Evolutionary conservation across 2,113 vertebrate species (phyloP), one percentile per base, ranked within the genome.

Genomic region (Eidolon helvum): DNA sequence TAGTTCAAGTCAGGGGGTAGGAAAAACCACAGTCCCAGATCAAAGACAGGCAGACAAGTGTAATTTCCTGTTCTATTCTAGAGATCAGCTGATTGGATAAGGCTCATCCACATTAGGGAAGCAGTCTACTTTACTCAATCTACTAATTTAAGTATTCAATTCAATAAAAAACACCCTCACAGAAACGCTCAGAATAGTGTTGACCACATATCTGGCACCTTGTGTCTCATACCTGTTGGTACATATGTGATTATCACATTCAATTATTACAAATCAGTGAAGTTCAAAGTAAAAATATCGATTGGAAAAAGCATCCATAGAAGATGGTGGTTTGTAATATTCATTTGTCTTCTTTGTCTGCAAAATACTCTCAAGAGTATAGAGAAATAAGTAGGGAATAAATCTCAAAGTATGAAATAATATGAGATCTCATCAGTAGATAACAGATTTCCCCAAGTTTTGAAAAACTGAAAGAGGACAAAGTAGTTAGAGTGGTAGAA

Each of bases 221-320:
- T 53, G 3, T 71, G 5, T 88, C 43, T 35, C 43, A 26, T 26
- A 35, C 14, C 78, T 30, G 30, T 69, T 57, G 74, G 55, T 40
- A 55, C 50, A 45, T 78, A 78, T 40, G 48, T 85, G 75, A 53
- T 59, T 40, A 35, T 95, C 35, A 69, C 3, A 71, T 16, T 78
- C 16, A 66, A 10, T 90, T 86, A 22, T 30, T 92, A 68, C 1
- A 83, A 18, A 57, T 68, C 35, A 66, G 35, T 66, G 68, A 79
- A 86, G 80, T 90, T 79, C 74, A 66, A 15, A 80, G 57, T 93
- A 33, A 95, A 93, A 90, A 69, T 68, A 72, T 68, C 30, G 74
- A 90, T 61, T 86, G n/a, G 72, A 38, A 69, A 85, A 92, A 48
- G 61, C 15, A 85, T 66, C 30, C 72, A 15, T 55, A 80, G 68